Conservation (phyloP, 2,797 vertebrate genomes). For the Zenarchopterus dispar region DNA sequence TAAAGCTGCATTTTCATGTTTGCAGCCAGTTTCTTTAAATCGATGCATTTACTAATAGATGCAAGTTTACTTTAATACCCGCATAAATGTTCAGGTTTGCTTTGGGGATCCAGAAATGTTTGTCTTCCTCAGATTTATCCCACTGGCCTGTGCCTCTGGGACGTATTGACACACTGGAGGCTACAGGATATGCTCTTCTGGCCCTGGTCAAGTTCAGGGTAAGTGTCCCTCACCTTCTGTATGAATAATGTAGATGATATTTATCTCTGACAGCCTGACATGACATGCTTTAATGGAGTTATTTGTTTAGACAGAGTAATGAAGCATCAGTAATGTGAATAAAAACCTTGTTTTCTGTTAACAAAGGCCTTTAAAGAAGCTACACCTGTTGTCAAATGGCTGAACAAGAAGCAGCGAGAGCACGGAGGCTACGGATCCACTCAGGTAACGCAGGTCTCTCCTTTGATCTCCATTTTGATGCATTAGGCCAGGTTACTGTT, state of each 20-base stretch:
- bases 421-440: constrained; percentile 85
- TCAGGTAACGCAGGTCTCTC: constrained; percentile 77
- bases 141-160: constrained; percentile 76
- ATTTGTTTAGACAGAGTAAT: too few relatives aligned
- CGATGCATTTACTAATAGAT: background rate
- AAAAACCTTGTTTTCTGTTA: background rate
- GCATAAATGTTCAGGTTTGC: background rate
- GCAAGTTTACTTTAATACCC: background rate
- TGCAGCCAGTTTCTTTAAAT: too few relatives aligned
- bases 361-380: constrained; percentile 61
- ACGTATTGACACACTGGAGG: constrained; percentile 81
- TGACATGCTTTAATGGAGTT: too few relatives aligned
- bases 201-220: constrained; percentile 75
- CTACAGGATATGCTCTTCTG: constrained; percentile 86
- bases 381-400: constrained; percentile 77
- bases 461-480: background rate
- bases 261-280: too few relatives aligned
- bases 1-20: too few relatives aligned
- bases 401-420: constrained; percentile 78
- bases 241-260: background rate
- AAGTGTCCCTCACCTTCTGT: background rate
- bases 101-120: background rate
- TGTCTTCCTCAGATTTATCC: constrained; percentile 44
- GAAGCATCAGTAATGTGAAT: too few relatives aligned
- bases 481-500: too few relatives aligned